Evolutionary conservation across 2,888 invertebrate genomes (phyloP), one percentile per base, ranked within the genome.

Genomic region (Himalopsyche anomala): DNA sequence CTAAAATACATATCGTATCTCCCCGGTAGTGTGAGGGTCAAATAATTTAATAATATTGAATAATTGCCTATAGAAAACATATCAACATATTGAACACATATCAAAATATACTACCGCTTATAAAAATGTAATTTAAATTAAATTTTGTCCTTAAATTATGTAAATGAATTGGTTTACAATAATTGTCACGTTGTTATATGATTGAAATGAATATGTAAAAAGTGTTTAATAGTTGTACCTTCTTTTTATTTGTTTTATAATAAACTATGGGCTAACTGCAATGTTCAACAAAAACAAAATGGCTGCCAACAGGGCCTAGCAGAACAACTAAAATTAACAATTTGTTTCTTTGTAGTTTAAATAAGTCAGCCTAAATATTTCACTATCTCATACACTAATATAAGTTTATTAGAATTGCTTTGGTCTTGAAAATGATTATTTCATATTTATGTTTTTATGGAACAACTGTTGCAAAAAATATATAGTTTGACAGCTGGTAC

Each of bases 1-100:
- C 85, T 51, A 84, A 83, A 85, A 86, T 83, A 83, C 56, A 80
- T 79, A 55, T 84, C 74, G 36, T 74, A 74, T 81, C 62, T 86
- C 82, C 88, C 87, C 87, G 87, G 88, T 87, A 87, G 88, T 87
- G 87, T 87, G 87, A 88, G 88, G 88, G 88, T 87, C 86, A 84
- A 54, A 62, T 74, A 36, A 74, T 62, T 55, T 55, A 79, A 45
- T 51, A 15, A 19, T 74, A 83, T 83, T 45, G n/a, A 74, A 83
- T 83, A 83, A 80, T 19, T n/a, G 51, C 51, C 80, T 83, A 83
- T 54, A 54, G 38, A 40, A 12, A 56, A 82, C 74, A 74, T 74
- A 74, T 74, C 74, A 74, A 74, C 2, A 36, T 36, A 36, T 74
- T 74, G 12, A 74, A 74, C 12, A 74, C 69, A 69, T 69, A 28